These are phyloP conservation scores for Metopia argyrocephala DNA, from an alignment of 2,888 invertebrate species.

Conservation along the genomic window DNA sequence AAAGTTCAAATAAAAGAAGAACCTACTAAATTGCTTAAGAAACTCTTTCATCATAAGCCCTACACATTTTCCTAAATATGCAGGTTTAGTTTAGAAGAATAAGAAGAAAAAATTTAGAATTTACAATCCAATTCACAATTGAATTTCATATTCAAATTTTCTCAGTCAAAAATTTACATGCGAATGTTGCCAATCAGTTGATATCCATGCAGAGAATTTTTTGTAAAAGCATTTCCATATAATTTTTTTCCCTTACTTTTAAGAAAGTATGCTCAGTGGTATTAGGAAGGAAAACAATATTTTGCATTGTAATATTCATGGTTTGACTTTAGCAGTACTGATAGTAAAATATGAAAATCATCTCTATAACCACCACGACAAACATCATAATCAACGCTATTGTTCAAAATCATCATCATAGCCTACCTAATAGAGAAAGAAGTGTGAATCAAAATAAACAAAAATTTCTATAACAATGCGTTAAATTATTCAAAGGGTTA, in stretches of 20 bases:
- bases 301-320: slow-evolving; percentile 18
- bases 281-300: too few species aligned
- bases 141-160: slow-evolving; percentile 3
- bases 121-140: slow-evolving; percentile 13
- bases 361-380: neutral
- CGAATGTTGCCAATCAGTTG: slow-evolving; percentile 52
- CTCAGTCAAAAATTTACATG: slow-evolving; percentile 1
- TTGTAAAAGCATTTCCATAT: too few species aligned
- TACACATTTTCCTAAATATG: slow-evolving; percentile 33
- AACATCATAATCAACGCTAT: neutral
- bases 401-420: slow-evolving; percentile 8
- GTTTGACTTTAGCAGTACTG: slow-evolving; percentile 21
- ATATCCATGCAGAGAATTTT: neutral
- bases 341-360: slow-evolving; percentile 25
- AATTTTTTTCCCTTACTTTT: neutral
- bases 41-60: slow-evolving; percentile 4
- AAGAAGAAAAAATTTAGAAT: neutral
- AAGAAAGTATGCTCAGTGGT: too few species aligned
- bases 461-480: slow-evolving; percentile 28
- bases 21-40: slow-evolving; percentile 13
- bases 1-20: neutral
- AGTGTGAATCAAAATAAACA: slow-evolving; percentile 4
- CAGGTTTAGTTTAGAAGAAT: neutral
- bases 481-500: too few species aligned
- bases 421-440: too few species aligned